phyloP scores from a whole-genome alignment of 1,140 invertebrate genomes.

The Antheraea pernyi region DNA sequence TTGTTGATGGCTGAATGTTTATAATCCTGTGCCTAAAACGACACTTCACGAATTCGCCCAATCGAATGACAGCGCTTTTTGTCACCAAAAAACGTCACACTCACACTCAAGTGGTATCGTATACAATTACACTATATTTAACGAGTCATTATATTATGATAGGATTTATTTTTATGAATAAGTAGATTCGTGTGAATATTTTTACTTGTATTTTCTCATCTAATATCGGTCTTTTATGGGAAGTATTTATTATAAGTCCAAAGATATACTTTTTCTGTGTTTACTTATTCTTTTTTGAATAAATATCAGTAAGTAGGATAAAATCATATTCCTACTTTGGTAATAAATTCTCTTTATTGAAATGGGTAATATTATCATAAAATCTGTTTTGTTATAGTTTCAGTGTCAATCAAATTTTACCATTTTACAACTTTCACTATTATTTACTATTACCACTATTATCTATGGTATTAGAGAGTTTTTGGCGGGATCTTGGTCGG shows the following conservation, averaged over 20 bases:
- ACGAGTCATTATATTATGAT: background rate
- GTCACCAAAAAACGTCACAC: background rate
- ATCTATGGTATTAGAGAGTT: too few relatives aligned
- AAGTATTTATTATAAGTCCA: too few relatives aligned
- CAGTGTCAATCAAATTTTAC: too few relatives aligned
- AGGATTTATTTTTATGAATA: background rate
- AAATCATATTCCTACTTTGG: too few relatives aligned
- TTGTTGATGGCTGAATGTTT: slow-evolving; percentile 11
- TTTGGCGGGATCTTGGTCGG: too few relatives aligned
- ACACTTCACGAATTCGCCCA: background rate
- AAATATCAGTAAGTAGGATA: too few relatives aligned
- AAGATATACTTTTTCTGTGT: background rate
- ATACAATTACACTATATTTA: background rate
- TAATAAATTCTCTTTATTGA: too few relatives aligned
- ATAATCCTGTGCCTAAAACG: slow-evolving; percentile 2
- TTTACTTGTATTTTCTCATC: background rate
- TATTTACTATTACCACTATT: too few relatives aligned
- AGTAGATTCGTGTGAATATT: background rate
- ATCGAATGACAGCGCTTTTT: background rate
- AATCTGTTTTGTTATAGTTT: too few relatives aligned
- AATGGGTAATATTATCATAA: too few relatives aligned
- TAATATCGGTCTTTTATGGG: background rate
- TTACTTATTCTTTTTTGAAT: background rate
- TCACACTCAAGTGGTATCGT: background rate
- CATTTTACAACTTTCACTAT: too few relatives aligned